phyloP scores from a whole-genome alignment of 2,113 vertebrate genomes.

The Enhydra lutris region DNA sequence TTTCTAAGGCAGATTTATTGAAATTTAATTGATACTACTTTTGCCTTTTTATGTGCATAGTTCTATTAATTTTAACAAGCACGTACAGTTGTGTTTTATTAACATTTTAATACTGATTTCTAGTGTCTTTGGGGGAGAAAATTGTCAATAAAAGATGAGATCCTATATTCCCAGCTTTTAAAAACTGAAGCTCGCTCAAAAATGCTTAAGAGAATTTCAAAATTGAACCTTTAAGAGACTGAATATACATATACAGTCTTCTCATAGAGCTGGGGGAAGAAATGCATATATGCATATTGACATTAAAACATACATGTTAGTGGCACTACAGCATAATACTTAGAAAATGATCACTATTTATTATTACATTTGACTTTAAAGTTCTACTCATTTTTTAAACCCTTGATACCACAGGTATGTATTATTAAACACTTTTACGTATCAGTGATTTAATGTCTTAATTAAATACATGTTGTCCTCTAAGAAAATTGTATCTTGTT shows the following conservation, averaged over 20 bases:
- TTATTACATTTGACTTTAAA: not conserved
- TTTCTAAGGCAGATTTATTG: not conserved
- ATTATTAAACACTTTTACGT: not conserved
- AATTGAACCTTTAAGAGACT: not conserved
- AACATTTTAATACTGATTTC: slow-evolving; percentile 5
- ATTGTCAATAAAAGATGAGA: not conserved
- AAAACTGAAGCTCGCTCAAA: not conserved
- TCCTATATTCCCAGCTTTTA: not conserved
- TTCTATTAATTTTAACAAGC: not conserved
- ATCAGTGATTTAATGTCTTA: not conserved
- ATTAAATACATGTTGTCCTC: not conserved
- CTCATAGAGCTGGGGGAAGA: not conserved
- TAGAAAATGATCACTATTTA: not conserved
- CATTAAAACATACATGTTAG: not conserved
- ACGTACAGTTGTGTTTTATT: not conserved
- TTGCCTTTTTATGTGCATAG: not conserved
- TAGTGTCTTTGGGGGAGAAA: not conserved
- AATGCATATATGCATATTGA: not conserved
- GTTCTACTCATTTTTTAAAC: not conserved
- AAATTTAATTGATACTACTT: not conserved
- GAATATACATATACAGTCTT: not conserved
- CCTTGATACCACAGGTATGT: not conserved
- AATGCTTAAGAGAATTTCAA: slow-evolving; percentile 30
- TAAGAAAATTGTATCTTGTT: not conserved
- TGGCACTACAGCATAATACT: not conserved